These are phyloP conservation scores for Anas bahamensis DNA, from an alignment of 2,797 vertebrate genomes.

Conservation along the genomic window DNA sequence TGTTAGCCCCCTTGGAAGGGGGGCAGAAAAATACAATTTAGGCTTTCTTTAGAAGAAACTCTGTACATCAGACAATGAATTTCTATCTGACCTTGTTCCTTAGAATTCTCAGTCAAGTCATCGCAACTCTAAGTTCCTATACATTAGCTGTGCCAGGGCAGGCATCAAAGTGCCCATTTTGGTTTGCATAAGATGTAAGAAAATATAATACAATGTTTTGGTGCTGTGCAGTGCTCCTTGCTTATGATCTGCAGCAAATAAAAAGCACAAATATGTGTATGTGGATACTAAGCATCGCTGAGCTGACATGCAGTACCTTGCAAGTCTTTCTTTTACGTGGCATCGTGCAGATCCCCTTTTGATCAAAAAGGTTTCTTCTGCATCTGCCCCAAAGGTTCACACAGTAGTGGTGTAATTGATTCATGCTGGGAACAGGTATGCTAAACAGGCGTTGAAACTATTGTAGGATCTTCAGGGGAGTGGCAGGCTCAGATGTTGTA, in stretches of 20 bases:
- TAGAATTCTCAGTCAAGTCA: background rate
- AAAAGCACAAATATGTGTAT: rapidly evolving
- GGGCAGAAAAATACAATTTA: background rate
- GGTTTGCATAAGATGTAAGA: background rate
- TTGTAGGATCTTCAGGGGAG: background rate
- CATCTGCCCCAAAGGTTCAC: background rate
- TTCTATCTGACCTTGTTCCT: background rate
- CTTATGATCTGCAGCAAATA: background rate
- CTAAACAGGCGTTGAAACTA: background rate
- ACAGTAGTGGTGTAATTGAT: background rate
- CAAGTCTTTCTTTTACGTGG: too few species aligned
- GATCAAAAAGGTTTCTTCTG: background rate
- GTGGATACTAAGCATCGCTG: background rate
- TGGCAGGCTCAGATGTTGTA: too few species aligned
- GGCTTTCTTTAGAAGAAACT: background rate
- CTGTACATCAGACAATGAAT: background rate
- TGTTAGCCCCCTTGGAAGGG: background rate
- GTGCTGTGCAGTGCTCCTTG: background rate
- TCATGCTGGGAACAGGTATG: background rate
- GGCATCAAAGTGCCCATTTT: background rate
- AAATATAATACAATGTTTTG: background rate
- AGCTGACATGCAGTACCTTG: rapidly evolving
- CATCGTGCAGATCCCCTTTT: background rate
- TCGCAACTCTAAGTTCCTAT: background rate
- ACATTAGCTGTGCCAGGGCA: background rate